Evolutionary conservation across 2,888 invertebrate species (phyloP), one percentile per base, ranked within the genome.

Genomic region (Tridacna crocea): DNA sequence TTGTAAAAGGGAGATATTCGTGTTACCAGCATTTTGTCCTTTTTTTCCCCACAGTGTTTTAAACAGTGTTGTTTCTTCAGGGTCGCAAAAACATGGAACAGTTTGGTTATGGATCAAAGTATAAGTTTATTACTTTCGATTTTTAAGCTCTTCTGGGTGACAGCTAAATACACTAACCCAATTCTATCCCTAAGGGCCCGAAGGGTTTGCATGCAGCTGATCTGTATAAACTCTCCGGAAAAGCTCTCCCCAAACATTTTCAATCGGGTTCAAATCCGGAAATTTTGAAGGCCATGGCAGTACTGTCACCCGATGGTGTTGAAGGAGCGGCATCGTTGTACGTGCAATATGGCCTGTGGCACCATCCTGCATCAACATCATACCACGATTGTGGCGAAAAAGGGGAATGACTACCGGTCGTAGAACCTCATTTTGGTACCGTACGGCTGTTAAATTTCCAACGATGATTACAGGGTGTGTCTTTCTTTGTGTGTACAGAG

Each of bases 351-450:
- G 58, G 19, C n/a, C 26, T 58, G 72, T 48, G 26, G 58, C 72
- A 15, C 51, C 26, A 19, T 19, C 27, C 27, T 36, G 68, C 63
- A 51, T 24, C 27, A 55, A 65, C 19, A 36, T 75, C 63, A 11
- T 63, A 48, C n/a, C n/a, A 48, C 22, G 46, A 22, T 70, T 70
- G 24, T 36, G 26, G 17, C 36, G 11, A 8, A 68, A 68, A 27
- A 68, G 55, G 47, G 80, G 72, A 24, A 80, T 46, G 51, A 72
- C 47, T 17, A 60, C 72, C 17, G 75, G 75, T 51, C 26, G 46
- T n/a, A 72, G 27, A 22, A 80, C 51, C 24, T 76, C 72, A 24
- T 75, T 73, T 65, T 77, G 77, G 24, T 80, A 77, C 15, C 73
- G 65, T 12, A 13, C 46, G n/a, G 76, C 76, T 19, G 61, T 80